These are phyloP conservation scores for Pammene fasciana DNA, from an alignment of 2,888 invertebrate species.

Conservation along the genomic window DNA sequence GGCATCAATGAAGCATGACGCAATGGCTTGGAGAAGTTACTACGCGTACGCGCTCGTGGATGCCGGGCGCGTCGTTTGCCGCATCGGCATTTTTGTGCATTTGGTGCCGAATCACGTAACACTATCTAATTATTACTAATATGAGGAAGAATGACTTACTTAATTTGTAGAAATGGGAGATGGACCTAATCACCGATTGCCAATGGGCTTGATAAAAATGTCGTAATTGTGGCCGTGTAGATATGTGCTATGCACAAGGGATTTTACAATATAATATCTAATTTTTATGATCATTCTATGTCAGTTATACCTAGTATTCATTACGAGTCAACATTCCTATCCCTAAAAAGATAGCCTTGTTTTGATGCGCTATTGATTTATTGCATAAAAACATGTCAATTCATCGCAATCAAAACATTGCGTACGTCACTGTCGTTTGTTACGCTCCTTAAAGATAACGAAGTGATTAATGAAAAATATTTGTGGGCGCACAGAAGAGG, in stretches of 20 bases:
- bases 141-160: neutral
- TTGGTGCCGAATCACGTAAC: constrained; percentile 1
- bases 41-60: neutral
- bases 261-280: too few species aligned
- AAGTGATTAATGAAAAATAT: constrained; percentile 34
- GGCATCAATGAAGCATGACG: constrained; percentile 50
- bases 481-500: constrained; percentile 20
- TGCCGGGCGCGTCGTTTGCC: constrained; percentile 3
- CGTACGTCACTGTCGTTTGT: constrained; percentile 33
- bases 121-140: neutral
- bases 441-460: constrained; percentile 23
- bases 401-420: constrained; percentile 29
- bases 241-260: too few species aligned
- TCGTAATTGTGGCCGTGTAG: too few species aligned
- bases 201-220: too few species aligned
- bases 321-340: too few species aligned
- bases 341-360: neutral
- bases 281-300: too few species aligned
- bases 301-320: too few species aligned
- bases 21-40: constrained; percentile 50
- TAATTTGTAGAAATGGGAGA: too few species aligned
- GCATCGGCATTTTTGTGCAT: constrained; percentile 24
- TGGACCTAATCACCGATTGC: too few species aligned
- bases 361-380: constrained; percentile 43
- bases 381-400: constrained; percentile 45